phyloP scores from a whole-genome alignment of 1,140 invertebrate genomes.

The Adelges cooleyi region DNA sequence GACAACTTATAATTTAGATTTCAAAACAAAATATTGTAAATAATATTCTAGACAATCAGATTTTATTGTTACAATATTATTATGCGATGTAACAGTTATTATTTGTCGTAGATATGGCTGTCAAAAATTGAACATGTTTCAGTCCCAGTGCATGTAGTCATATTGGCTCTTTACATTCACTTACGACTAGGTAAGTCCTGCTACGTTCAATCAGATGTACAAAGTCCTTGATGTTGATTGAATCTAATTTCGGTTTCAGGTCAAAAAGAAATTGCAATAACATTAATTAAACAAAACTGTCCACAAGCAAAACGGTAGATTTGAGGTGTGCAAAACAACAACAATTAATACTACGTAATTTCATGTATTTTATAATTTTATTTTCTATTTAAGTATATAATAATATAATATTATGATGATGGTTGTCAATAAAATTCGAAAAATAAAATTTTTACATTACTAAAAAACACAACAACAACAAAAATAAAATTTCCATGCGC shows the following conservation, averaged over 20 bases:
- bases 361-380: conserved; percentile 6
- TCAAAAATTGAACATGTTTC: conserved; percentile 45
- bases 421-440: conserved; percentile 15
- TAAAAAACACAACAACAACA: conserved; percentile 21
- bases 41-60: too few relatives aligned
- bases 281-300: conserved; percentile 45
- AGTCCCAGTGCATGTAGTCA: conserved; percentile 58
- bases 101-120: conserved; percentile 44
- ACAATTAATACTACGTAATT: background rate
- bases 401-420: background rate
- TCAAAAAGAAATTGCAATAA: conserved; percentile 44
- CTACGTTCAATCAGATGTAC: background rate
- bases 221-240: conserved; percentile 6
- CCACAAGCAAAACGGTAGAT: conserved; percentile 33
- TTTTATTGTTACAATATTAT: too few relatives aligned
- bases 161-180: conserved; percentile 61
- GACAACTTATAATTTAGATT: too few relatives aligned
- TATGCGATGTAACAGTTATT: too few relatives aligned
- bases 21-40: too few relatives aligned
- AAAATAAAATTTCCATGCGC: conserved; percentile 15
- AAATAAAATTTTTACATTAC: conserved; percentile 17
- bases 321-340: background rate
- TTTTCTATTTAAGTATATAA: conserved; percentile 20
- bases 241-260: conserved; percentile 41
- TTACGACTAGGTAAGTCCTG: conserved; percentile 45